Percentiles rank a stretch among this genome's conserved stretches.
Conservation (phyloP, 2,888 invertebrate species). For the Drosophila atroscutellata region DNA sequence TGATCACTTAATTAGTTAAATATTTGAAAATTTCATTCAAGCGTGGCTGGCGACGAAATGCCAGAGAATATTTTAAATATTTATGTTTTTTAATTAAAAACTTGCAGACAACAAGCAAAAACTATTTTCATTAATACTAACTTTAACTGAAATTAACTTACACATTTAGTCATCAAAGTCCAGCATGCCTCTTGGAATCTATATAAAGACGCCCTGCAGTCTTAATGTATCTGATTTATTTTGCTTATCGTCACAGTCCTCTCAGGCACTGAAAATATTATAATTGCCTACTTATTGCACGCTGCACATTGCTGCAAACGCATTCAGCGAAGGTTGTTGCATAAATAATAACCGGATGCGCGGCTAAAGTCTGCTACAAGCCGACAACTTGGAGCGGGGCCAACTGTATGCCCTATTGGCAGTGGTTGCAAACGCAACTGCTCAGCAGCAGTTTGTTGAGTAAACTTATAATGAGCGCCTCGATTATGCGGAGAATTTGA, state of each 20-base stretch:
- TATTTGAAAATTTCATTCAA: conserved; percentile 43
- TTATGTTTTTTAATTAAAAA: background rate
- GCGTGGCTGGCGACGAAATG: conserved; percentile 18
- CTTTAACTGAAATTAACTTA: conserved; percentile 29
- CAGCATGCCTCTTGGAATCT: conserved; percentile 16
- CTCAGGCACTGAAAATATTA: conserved; percentile 25
- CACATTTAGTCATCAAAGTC: conserved; percentile 6
- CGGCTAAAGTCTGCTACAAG: background rate
- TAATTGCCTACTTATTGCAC: conserved; percentile 15
- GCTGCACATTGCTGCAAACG: conserved; percentile 27
- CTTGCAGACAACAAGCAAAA: background rate
- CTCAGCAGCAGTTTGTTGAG: background rate
- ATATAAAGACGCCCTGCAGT: conserved; percentile 31
- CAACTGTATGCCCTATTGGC: conserved; percentile 8
- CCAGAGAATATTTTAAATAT: conserved; percentile 14
- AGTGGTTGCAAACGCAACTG: conserved; percentile 11
- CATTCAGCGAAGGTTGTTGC: conserved; percentile 2
- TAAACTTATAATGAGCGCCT: background rate
- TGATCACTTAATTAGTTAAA: conserved; percentile 29
- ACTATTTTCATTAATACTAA: conserved; percentile 22
- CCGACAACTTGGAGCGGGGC: background rate
- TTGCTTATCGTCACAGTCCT: background rate
- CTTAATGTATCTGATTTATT: conserved; percentile 31
- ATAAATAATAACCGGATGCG: background rate
- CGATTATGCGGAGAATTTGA: too few species aligned